Percentiles rank a stretch among this genome's conserved stretches.
phyloP scores from a whole-genome alignment of 2,113 vertebrate genomes.

The Pluvianellus socialis region DNA sequence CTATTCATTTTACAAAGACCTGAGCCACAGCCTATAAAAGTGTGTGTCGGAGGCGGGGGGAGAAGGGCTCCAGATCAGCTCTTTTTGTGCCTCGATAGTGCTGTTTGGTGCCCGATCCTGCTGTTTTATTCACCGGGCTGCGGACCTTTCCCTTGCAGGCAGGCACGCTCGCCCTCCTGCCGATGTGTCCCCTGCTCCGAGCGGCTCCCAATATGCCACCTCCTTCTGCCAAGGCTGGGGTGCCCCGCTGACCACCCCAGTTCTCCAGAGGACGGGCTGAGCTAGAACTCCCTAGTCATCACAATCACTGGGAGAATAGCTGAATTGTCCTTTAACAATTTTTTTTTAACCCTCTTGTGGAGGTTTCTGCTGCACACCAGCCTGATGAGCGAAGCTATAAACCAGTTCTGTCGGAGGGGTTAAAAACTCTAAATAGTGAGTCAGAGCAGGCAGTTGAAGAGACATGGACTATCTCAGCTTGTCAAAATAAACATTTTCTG shows the following conservation, averaged over 20 bases:
- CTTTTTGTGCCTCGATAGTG: background rate
- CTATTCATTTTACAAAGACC: background rate
- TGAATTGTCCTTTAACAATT: background rate
- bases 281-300: background rate
- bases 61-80: background rate
- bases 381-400: rapidly evolving
- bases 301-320: background rate
- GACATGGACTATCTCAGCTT: background rate
- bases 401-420: background rate
- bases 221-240: background rate
- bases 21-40: background rate
- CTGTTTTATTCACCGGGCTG: background rate
- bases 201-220: rapidly evolving
- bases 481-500: background rate
- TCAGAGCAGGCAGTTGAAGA: background rate
- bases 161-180: rapidly evolving
- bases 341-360: background rate
- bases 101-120: background rate
- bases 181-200: background rate
- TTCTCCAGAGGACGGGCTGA: background rate
- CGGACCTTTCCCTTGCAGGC: background rate
- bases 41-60: no score
- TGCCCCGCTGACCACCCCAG: rapidly evolving
- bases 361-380: background rate
- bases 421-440: background rate